Conservation (phyloP, 2,113 vertebrate genomes). For the Pagrus major region DNA sequence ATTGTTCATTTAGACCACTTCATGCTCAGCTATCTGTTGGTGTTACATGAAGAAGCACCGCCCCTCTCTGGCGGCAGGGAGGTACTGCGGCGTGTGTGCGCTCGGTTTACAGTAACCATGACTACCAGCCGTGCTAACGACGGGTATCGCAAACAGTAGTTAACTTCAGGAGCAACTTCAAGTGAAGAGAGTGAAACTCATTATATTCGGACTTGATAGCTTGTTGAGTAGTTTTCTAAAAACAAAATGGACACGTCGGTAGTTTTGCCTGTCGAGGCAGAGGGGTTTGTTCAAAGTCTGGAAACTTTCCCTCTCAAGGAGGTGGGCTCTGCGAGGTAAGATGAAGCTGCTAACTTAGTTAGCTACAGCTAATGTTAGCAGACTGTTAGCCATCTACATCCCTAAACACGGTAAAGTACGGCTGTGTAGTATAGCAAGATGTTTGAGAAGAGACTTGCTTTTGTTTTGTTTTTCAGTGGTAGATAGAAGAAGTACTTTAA, state of each 20-base stretch:
- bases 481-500: no score
- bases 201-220: neutral
- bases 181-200: neutral
- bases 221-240: neutral
- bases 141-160: neutral
- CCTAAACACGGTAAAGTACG: no score
- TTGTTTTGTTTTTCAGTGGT: no score
- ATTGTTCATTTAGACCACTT: neutral
- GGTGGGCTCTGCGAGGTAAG: constrained; percentile 85
- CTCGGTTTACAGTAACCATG: constrained; percentile 55
- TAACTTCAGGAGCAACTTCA: neutral
- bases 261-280: constrained; percentile 86
- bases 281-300: constrained; percentile 84
- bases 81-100: constrained; percentile 8
- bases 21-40: fast-evolving
- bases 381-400: no score
- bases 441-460: neutral
- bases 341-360: no score
- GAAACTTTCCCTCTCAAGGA: constrained; percentile 84
- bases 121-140: neutral
- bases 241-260: constrained; percentile 70
- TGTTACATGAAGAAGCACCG: neutral
- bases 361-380: neutral
- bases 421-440: neutral
- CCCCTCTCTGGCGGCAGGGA: constrained; percentile 41